Base-by-base conservation (phyloP, 1,140 invertebrate genomes). In the Thaumatotibia leucotreta region DNA sequence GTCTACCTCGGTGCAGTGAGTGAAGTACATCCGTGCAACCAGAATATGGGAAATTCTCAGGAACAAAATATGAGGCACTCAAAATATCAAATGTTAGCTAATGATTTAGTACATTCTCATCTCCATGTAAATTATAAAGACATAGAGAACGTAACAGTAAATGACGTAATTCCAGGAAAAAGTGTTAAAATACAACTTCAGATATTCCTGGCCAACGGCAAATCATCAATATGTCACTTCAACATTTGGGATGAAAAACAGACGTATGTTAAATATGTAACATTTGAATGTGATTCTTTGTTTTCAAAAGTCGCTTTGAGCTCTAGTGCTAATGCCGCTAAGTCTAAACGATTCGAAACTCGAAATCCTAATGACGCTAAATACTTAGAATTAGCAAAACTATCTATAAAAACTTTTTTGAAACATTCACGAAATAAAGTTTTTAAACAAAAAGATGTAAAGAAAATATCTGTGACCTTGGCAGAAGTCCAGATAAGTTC, bases 131-230 rank as follows among this genome's bases (percentile, higher is more conserved):
- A 3, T 20, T 14, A 45, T n/a, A 14, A 45, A 20, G 39, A 45
- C 17, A 20, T 3, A 20, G 3, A 20, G 9, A 45, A 20, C 20
- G 6, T 82, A 11, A 73, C 80, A 39, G 74, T 91, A 4, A 72
- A 71, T 63, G 71, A 78, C 65, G 32, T 80, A 9, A 76, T 82
- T 22, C 74, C 82, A 31, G 82, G 82, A 54, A 24, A 8, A 8
- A 27, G 11, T 8, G 24, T 22, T 27, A 52, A 14, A n/a, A 24
- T 52, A n/a, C 1, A 52, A 11, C 23, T 52, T 1, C 20, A 10
- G 0, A 8, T 52, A n/a, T 27, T 24, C 3, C 23, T 27, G 23
- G 2, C 24, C 1, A 52, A 5, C 20, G 50, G 50, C 1, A 2
- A 52, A 24, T 52, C 50, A 22, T 23, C 23, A 11, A 52, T 0